These are phyloP conservation scores for Cardiocondyla obscurior DNA, from an alignment of 1,140 invertebrate genomes.

Conservation along the genomic window DNA sequence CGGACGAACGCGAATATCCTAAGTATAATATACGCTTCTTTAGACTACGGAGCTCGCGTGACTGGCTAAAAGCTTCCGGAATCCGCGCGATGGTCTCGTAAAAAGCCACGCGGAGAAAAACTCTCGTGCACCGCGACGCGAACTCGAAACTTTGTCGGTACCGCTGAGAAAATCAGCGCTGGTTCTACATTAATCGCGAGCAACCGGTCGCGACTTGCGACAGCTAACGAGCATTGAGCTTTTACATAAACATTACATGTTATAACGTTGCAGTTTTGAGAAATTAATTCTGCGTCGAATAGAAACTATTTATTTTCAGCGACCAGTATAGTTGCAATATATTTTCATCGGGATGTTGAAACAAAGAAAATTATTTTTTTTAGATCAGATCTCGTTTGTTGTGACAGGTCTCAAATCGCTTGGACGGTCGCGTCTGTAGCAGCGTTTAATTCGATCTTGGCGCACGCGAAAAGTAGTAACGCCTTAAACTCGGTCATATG, in stretches of 20 bases:
- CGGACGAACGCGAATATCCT: slow-evolving; percentile 32
- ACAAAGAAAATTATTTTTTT: slow-evolving; percentile 8
- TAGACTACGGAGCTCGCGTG: slow-evolving; percentile 44
- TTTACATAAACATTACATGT: too few species aligned
- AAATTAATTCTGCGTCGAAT: not conserved
- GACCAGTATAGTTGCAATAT: too few species aligned
- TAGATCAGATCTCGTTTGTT: not conserved
- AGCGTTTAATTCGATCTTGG: slow-evolving; percentile 57
- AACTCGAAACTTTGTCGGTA: slow-evolving; percentile 45
- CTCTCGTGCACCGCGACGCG: slow-evolving; percentile 46
- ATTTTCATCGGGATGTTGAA: not conserved
- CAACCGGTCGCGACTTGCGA: too few species aligned
- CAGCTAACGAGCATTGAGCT: too few species aligned
- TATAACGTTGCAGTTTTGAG: not conserved
- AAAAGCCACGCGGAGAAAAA: slow-evolving; percentile 12
- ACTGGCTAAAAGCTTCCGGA: slow-evolving; percentile 51
- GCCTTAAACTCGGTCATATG: slow-evolving; percentile 54
- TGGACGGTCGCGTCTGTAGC: not conserved
- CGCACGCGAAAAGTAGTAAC: slow-evolving; percentile 51
- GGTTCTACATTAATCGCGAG: too few species aligned
- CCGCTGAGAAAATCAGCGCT: not conserved
- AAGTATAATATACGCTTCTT: slow-evolving; percentile 44
- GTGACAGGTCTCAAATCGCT: not conserved
- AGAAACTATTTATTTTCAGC: not conserved
- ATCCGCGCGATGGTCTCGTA: slow-evolving; percentile 17